Evolutionary conservation across 2,797 vertebrate genomes (phyloP), one percentile per base, ranked within the genome.

Genomic region (Okamejei kenojei): DNA sequence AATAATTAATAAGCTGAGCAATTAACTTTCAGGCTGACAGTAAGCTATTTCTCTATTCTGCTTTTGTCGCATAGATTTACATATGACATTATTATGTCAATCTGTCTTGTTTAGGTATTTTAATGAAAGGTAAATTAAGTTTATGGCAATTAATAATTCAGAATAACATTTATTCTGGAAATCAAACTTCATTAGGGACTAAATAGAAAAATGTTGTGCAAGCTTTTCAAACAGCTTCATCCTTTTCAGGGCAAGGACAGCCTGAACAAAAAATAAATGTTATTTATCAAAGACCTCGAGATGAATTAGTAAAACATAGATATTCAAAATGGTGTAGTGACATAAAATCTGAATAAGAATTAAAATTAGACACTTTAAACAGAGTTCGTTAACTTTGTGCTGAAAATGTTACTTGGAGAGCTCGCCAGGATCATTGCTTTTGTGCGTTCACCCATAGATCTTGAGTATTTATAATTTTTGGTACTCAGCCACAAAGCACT

Each of bases 101-200:
- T 76, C 38, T 92, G 23, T 58, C 26, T 54, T 91, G 35, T 76
- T 92, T 29, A 58, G 38, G 90, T 38, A 54, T 68, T 58, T 92
- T 76, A 29, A 76, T 74, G 73, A 38, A 76, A 29, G 21, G 15
- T 74, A 91, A 91, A 54, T 35, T 91, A 82, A 38, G 54, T 84
- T 91, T 38, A 32, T 68, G 84, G 45, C 74, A 45, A 92, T 92
- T 73, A 92, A 92, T 92, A 76, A 92, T 92, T 92, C 38, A 92
- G 54, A 35, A 21, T 26, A 92, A 15, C 71, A 92, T 45, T 58
- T 10, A 92, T 74, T 74, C 26, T 2, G 21, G 54, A 54, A 54
- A 21, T 92, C 7, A 32, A n/a, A 11, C 26, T 26, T 76, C 38
- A 92, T 92, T 92, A 74, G 71, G 45, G 54, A 35, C 35, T 29